phyloP scores from a whole-genome alignment of 1,140 invertebrate species.

The Drosophila kohkoa region DNA sequence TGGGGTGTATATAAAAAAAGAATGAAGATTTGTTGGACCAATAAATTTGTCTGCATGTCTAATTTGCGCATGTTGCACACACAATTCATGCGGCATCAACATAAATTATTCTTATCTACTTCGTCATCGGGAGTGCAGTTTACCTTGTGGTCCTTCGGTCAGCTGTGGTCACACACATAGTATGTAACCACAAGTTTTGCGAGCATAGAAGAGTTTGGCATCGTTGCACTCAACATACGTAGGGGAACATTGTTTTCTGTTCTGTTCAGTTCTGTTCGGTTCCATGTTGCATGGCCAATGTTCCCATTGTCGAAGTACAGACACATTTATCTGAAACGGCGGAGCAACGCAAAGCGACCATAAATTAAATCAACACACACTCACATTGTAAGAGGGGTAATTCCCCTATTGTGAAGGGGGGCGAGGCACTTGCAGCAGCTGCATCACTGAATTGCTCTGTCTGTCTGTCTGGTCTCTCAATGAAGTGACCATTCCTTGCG shows the following conservation, averaged over 20 bases:
- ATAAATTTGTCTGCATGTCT: conserved; percentile 82
- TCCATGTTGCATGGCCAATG: conserved; percentile 32
- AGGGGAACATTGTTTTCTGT: conserved; percentile 20
- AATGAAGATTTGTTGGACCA: conserved; percentile 76
- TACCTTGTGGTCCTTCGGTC: conserved; percentile 69
- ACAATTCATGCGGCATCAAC: conserved; percentile 70
- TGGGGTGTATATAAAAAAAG: conserved; percentile 37
- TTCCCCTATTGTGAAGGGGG: background rate
- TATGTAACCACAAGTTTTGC: conserved; percentile 71
- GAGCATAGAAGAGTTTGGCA: conserved; percentile 20
- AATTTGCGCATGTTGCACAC: conserved; percentile 71
- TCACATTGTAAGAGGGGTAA: background rate
- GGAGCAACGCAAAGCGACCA: conserved; percentile 56
- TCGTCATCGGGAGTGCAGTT: conserved; percentile 77
- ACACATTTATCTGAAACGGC: conserved; percentile 78
- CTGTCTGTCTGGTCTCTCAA: conserved; percentile 21
- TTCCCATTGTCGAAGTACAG: conserved; percentile 74
- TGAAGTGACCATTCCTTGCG: conserved; percentile 32
- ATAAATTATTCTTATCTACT: conserved; percentile 81
- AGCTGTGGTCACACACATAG: conserved; percentile 62
- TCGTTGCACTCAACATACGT: too few relatives aligned
- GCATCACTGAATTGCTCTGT: conserved; percentile 35
- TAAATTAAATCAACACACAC: conserved; percentile 75
- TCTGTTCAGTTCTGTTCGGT: too few relatives aligned
- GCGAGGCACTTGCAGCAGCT: conserved; percentile 55